A percentile compares a stretch with the other conserved stretches of the same genome.
Conservation (phyloP, 2,888 invertebrate genomes). For the Saturnia pavonia region DNA sequence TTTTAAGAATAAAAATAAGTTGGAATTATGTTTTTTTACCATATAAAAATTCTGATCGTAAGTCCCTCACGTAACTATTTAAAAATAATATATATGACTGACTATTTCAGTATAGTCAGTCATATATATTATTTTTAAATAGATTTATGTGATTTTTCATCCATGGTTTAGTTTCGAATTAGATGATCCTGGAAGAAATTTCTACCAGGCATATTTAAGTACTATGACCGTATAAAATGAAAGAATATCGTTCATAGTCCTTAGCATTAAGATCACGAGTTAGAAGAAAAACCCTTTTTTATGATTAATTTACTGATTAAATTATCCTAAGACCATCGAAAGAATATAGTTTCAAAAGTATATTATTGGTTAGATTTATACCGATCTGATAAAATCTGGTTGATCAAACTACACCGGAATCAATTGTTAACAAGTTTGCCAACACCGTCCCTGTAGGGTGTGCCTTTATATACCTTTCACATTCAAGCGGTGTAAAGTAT, state of each 20-base stretch:
- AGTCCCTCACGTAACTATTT: too few relatives aligned
- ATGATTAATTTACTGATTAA: neutral
- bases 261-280: neutral
- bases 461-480: constrained; percentile 9
- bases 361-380: neutral
- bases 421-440: constrained; percentile 1
- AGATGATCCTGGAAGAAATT: too few relatives aligned
- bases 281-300: neutral
- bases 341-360: neutral
- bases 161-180: too few relatives aligned
- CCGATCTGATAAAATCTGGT: neutral
- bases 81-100: too few relatives aligned
- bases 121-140: too few relatives aligned
- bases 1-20: too few relatives aligned
- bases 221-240: neutral
- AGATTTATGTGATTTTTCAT: too few relatives aligned
- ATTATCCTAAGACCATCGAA: neutral
- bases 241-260: neutral
- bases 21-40: too few relatives aligned
- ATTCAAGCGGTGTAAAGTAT: constrained; percentile 26
- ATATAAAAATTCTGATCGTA: too few relatives aligned
- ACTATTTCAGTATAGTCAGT: too few relatives aligned
- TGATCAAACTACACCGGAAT: neutral
- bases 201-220: neutral
- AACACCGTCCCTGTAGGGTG: neutral